These are phyloP conservation scores for Danionella cerebrum DNA, from an alignment of 2,113 vertebrate genomes.

Conservation along the genomic window DNA sequence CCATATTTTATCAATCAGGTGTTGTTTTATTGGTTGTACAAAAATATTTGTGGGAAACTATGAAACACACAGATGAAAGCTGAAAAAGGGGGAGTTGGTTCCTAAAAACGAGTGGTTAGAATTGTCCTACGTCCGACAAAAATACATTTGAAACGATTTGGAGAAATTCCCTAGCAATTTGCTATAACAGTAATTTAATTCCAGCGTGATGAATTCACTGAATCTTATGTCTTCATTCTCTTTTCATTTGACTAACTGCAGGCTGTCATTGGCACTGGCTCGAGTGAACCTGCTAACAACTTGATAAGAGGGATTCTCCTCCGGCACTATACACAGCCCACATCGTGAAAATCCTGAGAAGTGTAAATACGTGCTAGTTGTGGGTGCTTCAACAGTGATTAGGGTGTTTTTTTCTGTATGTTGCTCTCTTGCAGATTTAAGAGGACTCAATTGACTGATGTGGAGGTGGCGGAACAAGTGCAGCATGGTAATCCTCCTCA, in stretches of 20 bases:
- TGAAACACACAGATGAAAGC: no score
- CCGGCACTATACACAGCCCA: not conserved
- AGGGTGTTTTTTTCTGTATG: not conserved
- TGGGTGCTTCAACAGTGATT: not conserved
- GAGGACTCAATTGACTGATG: not conserved
- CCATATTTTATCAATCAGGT: no score
- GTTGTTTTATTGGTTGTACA: no score
- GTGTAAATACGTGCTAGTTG: slow-evolving; percentile 8
- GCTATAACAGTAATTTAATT: no score
- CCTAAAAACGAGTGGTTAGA: no score
- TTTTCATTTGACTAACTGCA: not conserved
- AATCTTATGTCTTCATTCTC: not conserved
- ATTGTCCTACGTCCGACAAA: no score
- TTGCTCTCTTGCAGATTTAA: not conserved
- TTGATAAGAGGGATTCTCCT: not conserved
- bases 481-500: slow-evolving; percentile 16
- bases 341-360: not conserved
- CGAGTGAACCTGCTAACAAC: slow-evolving; percentile 11
- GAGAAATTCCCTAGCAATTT: no score
- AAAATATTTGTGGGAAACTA: no score
- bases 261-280: not conserved
- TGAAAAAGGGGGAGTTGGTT: no score
- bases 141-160: no score
- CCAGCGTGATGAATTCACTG: not conserved
- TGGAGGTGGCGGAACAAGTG: not conserved